Percentiles rank a stretch among this genome's conserved stretches.
Evolutionary conservation across 2,888 invertebrate species (phyloP).

Genomic region (Pteria penguin): DNA sequence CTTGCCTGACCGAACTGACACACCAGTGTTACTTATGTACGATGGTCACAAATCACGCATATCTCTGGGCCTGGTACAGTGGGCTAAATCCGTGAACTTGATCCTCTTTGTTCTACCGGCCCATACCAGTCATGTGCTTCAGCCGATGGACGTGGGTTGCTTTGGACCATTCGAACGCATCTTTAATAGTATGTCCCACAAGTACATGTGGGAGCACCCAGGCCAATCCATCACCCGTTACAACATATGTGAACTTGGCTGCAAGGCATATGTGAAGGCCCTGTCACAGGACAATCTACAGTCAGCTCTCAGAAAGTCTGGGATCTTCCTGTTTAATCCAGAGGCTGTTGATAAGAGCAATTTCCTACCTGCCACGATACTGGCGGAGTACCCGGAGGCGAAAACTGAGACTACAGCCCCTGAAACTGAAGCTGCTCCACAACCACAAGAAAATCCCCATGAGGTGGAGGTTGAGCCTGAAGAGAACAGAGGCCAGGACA

Average conservation of each 20-base stretch:
- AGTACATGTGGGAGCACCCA: conserved; percentile 23
- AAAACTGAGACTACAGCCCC: too few species aligned
- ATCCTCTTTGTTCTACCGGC: conserved; percentile 47
- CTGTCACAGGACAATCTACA: conserved; percentile 28
- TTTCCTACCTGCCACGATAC: too few species aligned
- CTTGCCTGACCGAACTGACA: neutral
- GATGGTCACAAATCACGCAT: conserved; percentile 48
- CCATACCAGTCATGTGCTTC: conserved; percentile 38
- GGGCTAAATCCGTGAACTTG: conserved; percentile 34
- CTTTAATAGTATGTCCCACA: conserved; percentile 28
- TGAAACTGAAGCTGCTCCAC: too few species aligned
- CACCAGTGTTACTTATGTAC: conserved; percentile 33
- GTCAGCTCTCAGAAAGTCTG: conserved; percentile 31
- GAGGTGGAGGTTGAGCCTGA: too few species aligned
- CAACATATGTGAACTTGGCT: conserved; percentile 30
- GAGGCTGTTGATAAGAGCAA: neutral
- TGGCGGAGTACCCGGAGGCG: too few species aligned
- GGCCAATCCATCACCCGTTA: conserved; percentile 26
- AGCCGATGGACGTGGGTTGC: conserved; percentile 41
- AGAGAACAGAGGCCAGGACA: too few species aligned
- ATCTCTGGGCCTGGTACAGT: conserved; percentile 34
- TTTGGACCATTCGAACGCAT: conserved; percentile 34
- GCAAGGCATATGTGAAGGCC: conserved; percentile 28
- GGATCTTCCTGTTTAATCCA: conserved; percentile 28
- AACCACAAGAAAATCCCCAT: too few species aligned